Percentiles rank a stretch among this genome's conserved stretches.
These are phyloP conservation scores for Aquatica leii DNA, from an alignment of 2,888 invertebrate genomes.

Conservation along the genomic window DNA sequence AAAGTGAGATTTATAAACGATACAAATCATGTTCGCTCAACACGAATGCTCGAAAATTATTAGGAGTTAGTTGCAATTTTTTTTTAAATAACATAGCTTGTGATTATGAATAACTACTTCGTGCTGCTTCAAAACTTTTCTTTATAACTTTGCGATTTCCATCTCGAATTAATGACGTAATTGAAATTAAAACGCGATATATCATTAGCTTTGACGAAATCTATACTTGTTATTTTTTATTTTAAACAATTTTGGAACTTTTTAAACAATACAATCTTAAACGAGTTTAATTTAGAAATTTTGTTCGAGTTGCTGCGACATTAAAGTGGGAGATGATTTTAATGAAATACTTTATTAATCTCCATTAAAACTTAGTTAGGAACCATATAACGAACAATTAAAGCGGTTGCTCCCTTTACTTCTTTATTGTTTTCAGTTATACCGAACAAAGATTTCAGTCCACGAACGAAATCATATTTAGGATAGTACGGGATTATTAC, in stretches of 20 bases:
- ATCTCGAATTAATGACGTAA: slow-evolving; percentile 19
- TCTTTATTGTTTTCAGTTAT: slow-evolving; percentile 16
- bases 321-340: slow-evolving; percentile 42
- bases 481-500: too few relatives aligned
- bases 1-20: slow-evolving; percentile 23
- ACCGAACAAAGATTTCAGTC: slow-evolving; percentile 9
- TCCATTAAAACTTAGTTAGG: slow-evolving; percentile 53
- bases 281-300: slow-evolving; percentile 16
- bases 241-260: slow-evolving; percentile 16
- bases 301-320: slow-evolving; percentile 20
- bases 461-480: slow-evolving; percentile 4
- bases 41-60: slow-evolving; percentile 19
- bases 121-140: slow-evolving; percentile 13
- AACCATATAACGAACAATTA: slow-evolving; percentile 53
- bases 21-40: slow-evolving; percentile 7
- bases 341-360: slow-evolving; percentile 52
- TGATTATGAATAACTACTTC: slow-evolving; percentile 15
- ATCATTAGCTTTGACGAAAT: background rate
- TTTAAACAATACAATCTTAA: slow-evolving; percentile 12
- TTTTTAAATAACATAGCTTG: slow-evolving; percentile 12
- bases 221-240: slow-evolving; percentile 4
- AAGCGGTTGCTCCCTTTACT: slow-evolving; percentile 35
- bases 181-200: slow-evolving; percentile 14
- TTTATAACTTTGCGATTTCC: slow-evolving; percentile 16
- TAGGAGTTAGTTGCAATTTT: slow-evolving; percentile 11